These are phyloP conservation scores for Philopedon plagiatum DNA, from an alignment of 2,888 invertebrate genomes.

Conservation along the genomic window DNA sequence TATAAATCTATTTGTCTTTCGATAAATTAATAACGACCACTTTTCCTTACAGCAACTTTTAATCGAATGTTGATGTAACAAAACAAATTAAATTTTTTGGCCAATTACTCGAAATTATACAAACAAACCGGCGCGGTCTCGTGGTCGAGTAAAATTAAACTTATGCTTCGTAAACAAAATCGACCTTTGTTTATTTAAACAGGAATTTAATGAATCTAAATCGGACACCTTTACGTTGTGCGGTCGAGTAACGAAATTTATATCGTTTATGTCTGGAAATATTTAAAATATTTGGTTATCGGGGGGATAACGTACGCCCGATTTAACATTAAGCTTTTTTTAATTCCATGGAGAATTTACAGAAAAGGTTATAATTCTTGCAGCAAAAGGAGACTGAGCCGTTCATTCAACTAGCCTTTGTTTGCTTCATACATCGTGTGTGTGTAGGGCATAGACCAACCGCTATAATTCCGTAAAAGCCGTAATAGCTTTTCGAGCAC, in stretches of 20 bases:
- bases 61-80: neutral
- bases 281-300: neutral
- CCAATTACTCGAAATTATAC: conserved; percentile 20
- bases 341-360: no score
- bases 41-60: neutral
- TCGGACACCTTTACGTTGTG: conserved; percentile 36
- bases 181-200: conserved; percentile 36
- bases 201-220: conserved; percentile 42
- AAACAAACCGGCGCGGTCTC: conserved; percentile 27
- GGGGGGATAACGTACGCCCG: no score
- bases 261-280: conserved; percentile 36
- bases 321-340: no score
- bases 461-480: no score
- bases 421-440: no score
- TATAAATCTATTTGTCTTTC: no score
- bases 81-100: conserved; percentile 20
- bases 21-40: neutral
- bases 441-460: no score
- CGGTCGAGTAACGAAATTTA: conserved; percentile 32
- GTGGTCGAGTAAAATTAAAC: conserved; percentile 38
- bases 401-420: no score
- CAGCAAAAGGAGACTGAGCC: no score
- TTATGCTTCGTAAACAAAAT: conserved; percentile 31
- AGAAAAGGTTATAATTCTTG: no score
- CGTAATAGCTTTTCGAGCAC: no score